phyloP scores from a whole-genome alignment of 2,888 invertebrate genomes.

The Synanthedon andrenaeformis region DNA sequence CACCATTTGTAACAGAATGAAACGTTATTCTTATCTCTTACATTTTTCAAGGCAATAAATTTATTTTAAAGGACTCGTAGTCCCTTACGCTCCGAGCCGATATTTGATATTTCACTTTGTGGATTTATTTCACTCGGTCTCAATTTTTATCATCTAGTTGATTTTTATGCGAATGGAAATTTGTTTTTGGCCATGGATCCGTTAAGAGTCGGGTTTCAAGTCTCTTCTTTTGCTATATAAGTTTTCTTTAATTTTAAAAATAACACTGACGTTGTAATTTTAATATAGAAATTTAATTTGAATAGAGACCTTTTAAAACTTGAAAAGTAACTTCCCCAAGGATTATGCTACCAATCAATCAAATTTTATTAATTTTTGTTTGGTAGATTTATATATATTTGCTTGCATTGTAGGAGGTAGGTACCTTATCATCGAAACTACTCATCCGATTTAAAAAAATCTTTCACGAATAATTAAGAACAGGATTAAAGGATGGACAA shows the following conservation, averaged over 20 bases:
- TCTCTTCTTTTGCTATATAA: background rate
- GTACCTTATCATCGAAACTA: too few species aligned
- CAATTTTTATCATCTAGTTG: slow-evolving; percentile 32
- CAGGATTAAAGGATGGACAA: too few species aligned
- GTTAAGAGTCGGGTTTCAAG: slow-evolving; percentile 22
- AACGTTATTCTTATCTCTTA: slow-evolving; percentile 7
- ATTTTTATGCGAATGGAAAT: slow-evolving; percentile 6
- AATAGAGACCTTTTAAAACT: too few species aligned
- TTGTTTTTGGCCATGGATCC: slow-evolving; percentile 15
- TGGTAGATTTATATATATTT: too few species aligned
- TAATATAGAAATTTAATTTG: background rate
- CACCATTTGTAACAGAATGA: slow-evolving; percentile 5
- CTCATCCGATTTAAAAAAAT: too few species aligned
- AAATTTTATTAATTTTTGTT: too few species aligned
- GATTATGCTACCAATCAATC: too few species aligned
- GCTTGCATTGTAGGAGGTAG: too few species aligned
- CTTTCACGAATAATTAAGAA: too few species aligned
- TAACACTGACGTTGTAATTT: background rate
- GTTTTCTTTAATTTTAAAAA: background rate
- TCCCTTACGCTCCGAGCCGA: slow-evolving; percentile 17
- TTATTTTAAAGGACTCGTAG: slow-evolving; percentile 24
- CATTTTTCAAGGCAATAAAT: slow-evolving; percentile 33
- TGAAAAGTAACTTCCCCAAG: too few species aligned
- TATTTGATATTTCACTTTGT: slow-evolving; percentile 48
- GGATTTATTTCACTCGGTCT: slow-evolving; percentile 42